Base-by-base conservation (phyloP, 2,888 invertebrate genomes). In the Plutella xylostella region DNA sequence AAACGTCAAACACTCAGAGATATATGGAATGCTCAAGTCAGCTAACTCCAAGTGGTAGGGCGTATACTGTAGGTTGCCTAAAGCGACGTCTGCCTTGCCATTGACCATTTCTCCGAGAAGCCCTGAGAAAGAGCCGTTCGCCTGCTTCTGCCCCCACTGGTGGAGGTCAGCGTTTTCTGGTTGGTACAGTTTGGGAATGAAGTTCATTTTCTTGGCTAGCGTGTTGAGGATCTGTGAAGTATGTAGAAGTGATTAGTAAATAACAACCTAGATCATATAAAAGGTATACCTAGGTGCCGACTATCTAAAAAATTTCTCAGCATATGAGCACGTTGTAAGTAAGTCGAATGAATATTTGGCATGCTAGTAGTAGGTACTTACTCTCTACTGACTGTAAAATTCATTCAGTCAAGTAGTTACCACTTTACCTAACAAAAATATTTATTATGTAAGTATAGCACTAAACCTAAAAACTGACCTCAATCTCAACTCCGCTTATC, bases 1-100 rank as follows among this genome's bases (percentile, higher is more conserved):
- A 60, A 94, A 94, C 1, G 94, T 94, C 57, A 93, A 84, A 59
- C 94, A 94, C 61, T 93, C 92, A 0, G 91, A 88, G n/a, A 89
- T 91, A 51, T 94, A 94, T 0, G 94, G 92, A 39, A 87, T 82
- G 43, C 90, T 91, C 31, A 94, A 71, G 65, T 94, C 94, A 56
- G 92, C 87, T 37, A 90, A 68, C 40, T 88, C 85, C 39, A 90
- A 65, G 55, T 92, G 87, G 56, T 88, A 87, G 0, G 88, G 86
- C 0, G 89, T 92, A 51, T 93, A 89, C 63, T 93, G 89, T 20
- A 94, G 76, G 71, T 94, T 92, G 0, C 92, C 94, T 12, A 94
- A 71, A 14, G 90, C 92, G 43, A 94, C 71, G 55, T 92, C 90
- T 0, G 93, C 92, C 43, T 75, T 74, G 1, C 89, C 88, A 25